Evolutionary conservation across 2,113 vertebrate genomes (phyloP).

Genomic region (Uropsilus gracilis): DNA sequence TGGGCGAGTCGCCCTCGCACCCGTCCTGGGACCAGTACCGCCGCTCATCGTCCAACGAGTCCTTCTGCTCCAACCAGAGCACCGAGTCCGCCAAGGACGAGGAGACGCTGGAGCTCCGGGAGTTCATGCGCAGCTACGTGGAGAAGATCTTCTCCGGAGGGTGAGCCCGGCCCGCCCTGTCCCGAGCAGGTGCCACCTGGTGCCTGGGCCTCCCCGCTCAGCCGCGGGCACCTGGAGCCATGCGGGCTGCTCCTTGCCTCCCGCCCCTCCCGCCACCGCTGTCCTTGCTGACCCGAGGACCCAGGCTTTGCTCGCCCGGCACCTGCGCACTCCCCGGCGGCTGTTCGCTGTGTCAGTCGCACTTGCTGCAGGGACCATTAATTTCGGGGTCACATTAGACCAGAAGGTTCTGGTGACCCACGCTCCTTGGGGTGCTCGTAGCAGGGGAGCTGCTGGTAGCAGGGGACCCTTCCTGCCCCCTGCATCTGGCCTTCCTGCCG

Average conservation of each 20-base stretch:
- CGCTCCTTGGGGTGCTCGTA: neutral
- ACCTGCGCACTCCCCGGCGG: neutral
- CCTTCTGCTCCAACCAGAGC: slow-evolving; percentile 93
- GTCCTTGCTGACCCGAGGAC: neutral
- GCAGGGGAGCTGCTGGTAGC: neutral
- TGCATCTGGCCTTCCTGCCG: neutral
- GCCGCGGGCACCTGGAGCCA: too few relatives aligned
- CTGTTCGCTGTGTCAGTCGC: too few relatives aligned
- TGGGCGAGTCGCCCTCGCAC: slow-evolving; percentile 85
- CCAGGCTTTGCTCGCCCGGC: neutral
- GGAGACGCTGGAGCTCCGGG: slow-evolving; percentile 84
- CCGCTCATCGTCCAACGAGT: slow-evolving; percentile 91
- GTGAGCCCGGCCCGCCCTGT: slow-evolving; percentile 74
- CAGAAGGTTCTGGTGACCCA: neutral
- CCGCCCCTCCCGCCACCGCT: fast-evolving
- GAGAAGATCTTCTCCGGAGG: slow-evolving; percentile 94
- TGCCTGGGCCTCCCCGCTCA: neutral
- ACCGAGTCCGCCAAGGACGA: slow-evolving; percentile 85
- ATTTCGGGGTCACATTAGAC: too few relatives aligned
- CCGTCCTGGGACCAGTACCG: slow-evolving; percentile 85
- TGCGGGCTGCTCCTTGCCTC: neutral
- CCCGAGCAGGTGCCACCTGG: fast-evolving
- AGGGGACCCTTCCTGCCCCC: neutral
- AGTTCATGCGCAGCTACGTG: slow-evolving; percentile 94
- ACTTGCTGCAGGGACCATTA: neutral